These are phyloP conservation scores for Peromyscus attwateri DNA, from an alignment of 2,797 vertebrate genomes.

Conservation along the genomic window DNA sequence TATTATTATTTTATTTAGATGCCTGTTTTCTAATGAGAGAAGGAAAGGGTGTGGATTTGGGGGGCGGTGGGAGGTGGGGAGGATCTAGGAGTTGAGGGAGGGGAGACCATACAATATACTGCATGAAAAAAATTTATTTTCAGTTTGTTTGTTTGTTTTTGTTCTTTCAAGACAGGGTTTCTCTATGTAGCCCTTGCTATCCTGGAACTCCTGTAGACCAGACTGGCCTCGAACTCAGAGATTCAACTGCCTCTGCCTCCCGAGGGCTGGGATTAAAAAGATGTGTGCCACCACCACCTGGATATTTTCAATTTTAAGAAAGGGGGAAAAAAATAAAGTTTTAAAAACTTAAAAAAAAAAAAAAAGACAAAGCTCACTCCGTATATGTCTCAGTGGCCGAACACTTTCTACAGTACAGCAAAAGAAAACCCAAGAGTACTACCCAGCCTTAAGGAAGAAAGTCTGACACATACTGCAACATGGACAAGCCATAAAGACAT, in stretches of 20 bases:
- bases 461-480: not conserved
- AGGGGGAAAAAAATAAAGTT: not conserved
- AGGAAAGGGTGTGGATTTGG: not conserved
- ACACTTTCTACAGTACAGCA: not conserved
- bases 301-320: not conserved
- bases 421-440: not conserved
- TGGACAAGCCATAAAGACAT: not conserved
- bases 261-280: too few species aligned
- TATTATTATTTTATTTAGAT: not conserved
- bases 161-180: too few species aligned
- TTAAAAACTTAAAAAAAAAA: not conserved
- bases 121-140: not conserved
- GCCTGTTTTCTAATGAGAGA: not conserved
- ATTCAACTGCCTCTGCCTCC: too few species aligned
- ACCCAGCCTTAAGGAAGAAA: not conserved
- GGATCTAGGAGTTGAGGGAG: not conserved
- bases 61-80: not conserved
- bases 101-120: not conserved
- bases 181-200: too few species aligned
- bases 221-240: too few species aligned
- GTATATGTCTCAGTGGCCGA: too few species aligned
- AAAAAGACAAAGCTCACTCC: too few species aligned
- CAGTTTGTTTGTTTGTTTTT: too few species aligned
- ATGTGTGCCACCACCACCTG: too few species aligned
- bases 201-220: too few species aligned